Evolutionary conservation across 2,888 invertebrate species (phyloP), one percentile per base, ranked within the genome.

Genomic region (Hirtodrosophila trivittata): DNA sequence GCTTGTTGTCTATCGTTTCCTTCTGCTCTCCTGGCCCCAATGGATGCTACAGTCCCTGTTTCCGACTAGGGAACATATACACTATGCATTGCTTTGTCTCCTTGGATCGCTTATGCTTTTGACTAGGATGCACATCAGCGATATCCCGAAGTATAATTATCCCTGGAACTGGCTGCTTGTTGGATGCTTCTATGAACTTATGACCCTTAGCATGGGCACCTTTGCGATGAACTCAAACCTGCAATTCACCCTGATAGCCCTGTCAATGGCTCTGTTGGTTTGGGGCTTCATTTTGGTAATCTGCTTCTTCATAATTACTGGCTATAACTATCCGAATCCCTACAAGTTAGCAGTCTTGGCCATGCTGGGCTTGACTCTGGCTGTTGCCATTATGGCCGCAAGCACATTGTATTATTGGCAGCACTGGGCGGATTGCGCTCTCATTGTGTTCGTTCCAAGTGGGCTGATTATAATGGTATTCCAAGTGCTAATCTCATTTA

Each of bases 11-110:
- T 26, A 0, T 43, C 47, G 30, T 47, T 64, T 2, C 0, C 71
- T 0, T 9, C 64, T 16, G 2, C 47, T 1, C 66, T 28, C 66
- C n/a, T 7, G 59, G 13, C 76, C 71, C 0, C 78, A 78, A 33
- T 81, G 76, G 78, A 60, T 77, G 64, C 0, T 67, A 0, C 3
- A 81, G 0, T 45, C 78, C 13, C 6, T 66, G 3, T 51, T 35
- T 0, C 9, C 13, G 9, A 14, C 37, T 2, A 1, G 6, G 2
- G n/a, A 67, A 0, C 51, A 60, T 1, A 18, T 81, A 4, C 0
- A 25, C 1, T 75, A 58, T 12, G 39, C 71, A 3, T 1, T 76
- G 3, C 1, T 10, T 13, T 42, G 39, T 3, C 63, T 66, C 25
- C 8, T 52, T 6, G 8, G 13, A 4, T 41, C 65, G 0, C 49